phyloP scores from a whole-genome alignment of 2,797 vertebrate genomes.

The Spinibarbus caldwelli region DNA sequence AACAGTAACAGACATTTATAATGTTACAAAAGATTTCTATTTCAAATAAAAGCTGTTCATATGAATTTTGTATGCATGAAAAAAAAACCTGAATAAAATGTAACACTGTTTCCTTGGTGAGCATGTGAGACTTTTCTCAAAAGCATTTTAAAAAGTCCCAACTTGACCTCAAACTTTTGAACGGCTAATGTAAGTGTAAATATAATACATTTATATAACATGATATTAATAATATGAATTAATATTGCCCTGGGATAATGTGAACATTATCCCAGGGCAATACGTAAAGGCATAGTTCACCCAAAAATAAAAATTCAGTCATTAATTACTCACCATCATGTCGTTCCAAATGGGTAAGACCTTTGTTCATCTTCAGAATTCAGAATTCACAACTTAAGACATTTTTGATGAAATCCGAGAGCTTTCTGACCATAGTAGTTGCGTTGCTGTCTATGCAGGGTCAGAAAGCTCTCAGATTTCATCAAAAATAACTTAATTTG shows the following conservation, averaged over 20 bases:
- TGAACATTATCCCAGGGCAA: too few relatives aligned
- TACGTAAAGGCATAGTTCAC: neutral
- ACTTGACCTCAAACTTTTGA: neutral
- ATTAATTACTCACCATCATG: neutral
- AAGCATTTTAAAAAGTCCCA: neutral
- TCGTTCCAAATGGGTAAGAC: neutral
- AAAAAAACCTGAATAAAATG: neutral
- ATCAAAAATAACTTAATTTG: too few relatives aligned
- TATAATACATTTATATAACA: neutral
- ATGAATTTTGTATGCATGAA: neutral
- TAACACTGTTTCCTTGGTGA: neutral
- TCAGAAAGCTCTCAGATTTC: too few relatives aligned
- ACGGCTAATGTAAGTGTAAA: neutral
- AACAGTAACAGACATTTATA: too few relatives aligned
- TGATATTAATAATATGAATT: neutral
- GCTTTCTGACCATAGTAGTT: neutral
- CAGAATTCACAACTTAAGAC: neutral
- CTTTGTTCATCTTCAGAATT: neutral
- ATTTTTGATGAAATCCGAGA: neutral
- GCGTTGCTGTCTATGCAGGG: too few relatives aligned
- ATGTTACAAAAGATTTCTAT: neutral
- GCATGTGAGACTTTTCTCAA: neutral
- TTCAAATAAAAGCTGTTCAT: neutral
- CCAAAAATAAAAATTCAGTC: neutral
- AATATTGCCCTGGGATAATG: too few relatives aligned